phyloP scores from a whole-genome alignment of 2,113 vertebrate genomes.

The Percopsis transmontana region DNA sequence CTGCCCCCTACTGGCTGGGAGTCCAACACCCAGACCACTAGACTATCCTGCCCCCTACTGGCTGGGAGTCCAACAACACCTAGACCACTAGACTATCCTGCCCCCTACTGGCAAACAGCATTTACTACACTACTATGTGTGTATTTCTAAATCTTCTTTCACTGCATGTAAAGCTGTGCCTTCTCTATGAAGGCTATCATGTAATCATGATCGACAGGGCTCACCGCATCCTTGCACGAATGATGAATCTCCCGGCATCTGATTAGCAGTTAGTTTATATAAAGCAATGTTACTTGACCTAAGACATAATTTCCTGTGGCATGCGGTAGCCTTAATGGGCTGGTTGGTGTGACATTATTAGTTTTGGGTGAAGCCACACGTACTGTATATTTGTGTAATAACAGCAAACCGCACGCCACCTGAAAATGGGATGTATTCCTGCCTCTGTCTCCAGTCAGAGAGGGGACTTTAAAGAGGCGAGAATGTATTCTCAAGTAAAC shows the following conservation, averaged over 20 bases:
- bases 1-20: no score
- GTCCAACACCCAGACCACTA: no score
- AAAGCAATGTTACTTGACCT: no score
- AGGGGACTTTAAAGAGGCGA: background rate
- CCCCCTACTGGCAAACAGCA: no score
- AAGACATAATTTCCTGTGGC: slow-evolving; percentile 21
- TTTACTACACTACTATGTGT: no score
- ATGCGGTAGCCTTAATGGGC: slow-evolving; percentile 23
- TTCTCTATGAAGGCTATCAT: no score
- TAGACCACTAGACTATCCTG: no score
- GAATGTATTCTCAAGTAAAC: slow-evolving; percentile 4
- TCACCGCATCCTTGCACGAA: background rate
- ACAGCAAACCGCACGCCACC: slow-evolving; percentile 25
- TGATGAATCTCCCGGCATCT: slow-evolving; percentile 6
- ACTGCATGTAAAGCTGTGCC: no score
- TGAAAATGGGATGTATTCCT: slow-evolving; percentile 22
- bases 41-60: no score
- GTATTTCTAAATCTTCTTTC: no score
- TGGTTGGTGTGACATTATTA: slow-evolving; percentile 31
- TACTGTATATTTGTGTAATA: slow-evolving; percentile 17
- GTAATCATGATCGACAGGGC: background rate
- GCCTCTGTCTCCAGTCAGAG: background rate
- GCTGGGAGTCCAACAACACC: no score
- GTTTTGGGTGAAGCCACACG: slow-evolving; percentile 13
- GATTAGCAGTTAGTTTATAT: slow-evolving; percentile 12